Evolutionary conservation across 2,888 invertebrate species (phyloP).

Genomic region (Scaptomyza polygonia): DNA sequence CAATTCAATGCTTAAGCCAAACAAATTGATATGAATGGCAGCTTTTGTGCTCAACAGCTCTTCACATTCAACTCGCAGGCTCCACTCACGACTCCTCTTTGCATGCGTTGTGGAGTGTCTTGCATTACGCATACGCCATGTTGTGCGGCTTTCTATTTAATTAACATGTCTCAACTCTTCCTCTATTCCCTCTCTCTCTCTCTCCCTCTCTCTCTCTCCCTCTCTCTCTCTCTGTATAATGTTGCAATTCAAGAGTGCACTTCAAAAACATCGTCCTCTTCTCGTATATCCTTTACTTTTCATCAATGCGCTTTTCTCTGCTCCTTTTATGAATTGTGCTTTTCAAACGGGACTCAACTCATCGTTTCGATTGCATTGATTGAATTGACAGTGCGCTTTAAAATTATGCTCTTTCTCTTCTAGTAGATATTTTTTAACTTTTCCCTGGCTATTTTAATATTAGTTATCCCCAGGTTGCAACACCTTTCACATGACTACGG

Average conservation of each 20-base stretch:
- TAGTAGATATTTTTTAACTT: not conserved
- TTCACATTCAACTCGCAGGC: not conserved
- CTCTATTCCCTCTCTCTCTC: slow-evolving; percentile 1
- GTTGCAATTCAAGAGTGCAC: slow-evolving; percentile 53
- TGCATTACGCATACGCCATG: slow-evolving; percentile 58
- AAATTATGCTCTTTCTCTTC: slow-evolving; percentile 33
- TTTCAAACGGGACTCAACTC: slow-evolving; percentile 8
- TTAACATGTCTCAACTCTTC: slow-evolving; percentile 59
- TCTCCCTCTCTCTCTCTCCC: not conserved
- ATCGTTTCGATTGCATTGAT: slow-evolving; percentile 30
- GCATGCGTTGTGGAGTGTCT: slow-evolving; percentile 55
- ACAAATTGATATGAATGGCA: slow-evolving; percentile 70
- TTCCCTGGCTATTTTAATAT: not conserved
- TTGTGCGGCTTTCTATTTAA: slow-evolving; percentile 70
- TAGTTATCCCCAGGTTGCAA: slow-evolving; percentile 1
- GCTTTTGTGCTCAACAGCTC: slow-evolving; percentile 23
- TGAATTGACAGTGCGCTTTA: slow-evolving; percentile 30
- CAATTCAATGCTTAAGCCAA: slow-evolving; percentile 72
- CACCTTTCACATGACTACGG: slow-evolving; percentile 46
- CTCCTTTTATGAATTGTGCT: slow-evolving; percentile 20
- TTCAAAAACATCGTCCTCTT: slow-evolving; percentile 7
- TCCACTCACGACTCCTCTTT: slow-evolving; percentile 3
- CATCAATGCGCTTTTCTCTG: slow-evolving; percentile 2
- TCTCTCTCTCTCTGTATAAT: slow-evolving; percentile 36
- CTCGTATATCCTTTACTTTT: not conserved